Evolutionary conservation across 2,797 vertebrate genomes (phyloP).

Genomic region (Crax fasciolata): DNA sequence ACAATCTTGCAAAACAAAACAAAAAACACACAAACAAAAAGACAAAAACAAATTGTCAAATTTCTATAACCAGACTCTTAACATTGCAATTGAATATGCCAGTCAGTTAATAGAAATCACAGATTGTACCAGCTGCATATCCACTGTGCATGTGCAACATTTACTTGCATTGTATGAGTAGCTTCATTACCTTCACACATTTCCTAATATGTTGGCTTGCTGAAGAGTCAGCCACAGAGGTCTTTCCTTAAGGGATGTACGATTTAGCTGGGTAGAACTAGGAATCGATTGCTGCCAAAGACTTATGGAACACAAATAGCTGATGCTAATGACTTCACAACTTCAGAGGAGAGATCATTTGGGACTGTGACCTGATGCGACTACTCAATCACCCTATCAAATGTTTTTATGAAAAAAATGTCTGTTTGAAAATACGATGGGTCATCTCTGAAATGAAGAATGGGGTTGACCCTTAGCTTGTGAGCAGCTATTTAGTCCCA

Average conservation of each 20-base stretch:
- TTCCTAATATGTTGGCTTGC: background rate
- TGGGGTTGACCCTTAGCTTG: background rate
- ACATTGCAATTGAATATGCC: background rate
- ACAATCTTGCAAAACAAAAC: background rate
- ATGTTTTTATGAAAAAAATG: background rate
- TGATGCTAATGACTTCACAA: background rate
- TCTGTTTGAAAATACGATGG: background rate
- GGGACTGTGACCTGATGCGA: background rate
- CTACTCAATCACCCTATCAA: background rate
- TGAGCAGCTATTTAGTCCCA: background rate
- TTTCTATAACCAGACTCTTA: background rate
- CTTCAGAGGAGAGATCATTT: fast-evolving
- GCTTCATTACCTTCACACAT: background rate
- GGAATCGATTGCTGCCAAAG: background rate
- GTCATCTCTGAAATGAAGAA: background rate
- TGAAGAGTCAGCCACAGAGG: background rate
- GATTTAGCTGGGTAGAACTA: background rate
- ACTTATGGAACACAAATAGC: background rate
- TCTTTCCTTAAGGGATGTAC: background rate
- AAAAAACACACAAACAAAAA: background rate
- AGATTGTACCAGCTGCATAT: background rate
- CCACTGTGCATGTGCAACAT: background rate
- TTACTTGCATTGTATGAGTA: background rate
- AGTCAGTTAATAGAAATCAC: background rate
- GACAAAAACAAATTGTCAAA: background rate